A percentile compares a stretch with the other conserved stretches of the same genome.
Evolutionary conservation across 2,113 vertebrate genomes (phyloP).

Genomic region (Loxodonta africana): DNA sequence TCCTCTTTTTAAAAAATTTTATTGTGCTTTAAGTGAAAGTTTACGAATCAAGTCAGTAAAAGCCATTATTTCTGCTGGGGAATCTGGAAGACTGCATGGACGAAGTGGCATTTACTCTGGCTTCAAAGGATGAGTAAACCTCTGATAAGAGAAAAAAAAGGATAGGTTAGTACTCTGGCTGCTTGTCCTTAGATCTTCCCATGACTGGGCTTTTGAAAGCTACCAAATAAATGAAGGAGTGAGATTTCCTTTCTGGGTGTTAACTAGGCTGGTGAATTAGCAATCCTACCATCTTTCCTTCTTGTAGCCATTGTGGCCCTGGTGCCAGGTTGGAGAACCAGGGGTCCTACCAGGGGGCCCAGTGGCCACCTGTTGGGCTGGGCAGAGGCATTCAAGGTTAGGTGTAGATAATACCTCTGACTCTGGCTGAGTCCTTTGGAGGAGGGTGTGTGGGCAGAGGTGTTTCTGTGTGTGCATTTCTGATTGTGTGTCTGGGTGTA

Average conservation of each 20-base stretch:
- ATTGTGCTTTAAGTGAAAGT: too few relatives aligned
- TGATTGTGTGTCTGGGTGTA: neutral
- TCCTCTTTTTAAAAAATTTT: too few relatives aligned
- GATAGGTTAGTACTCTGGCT: neutral
- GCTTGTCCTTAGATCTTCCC: neutral
- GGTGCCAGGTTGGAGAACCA: conserved; percentile 31
- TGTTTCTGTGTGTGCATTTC: neutral
- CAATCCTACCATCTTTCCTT: neutral
- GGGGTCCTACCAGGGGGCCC: neutral
- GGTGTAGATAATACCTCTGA: neutral
- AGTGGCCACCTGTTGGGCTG: neutral
- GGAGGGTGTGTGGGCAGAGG: neutral
- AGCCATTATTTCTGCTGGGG: neutral
- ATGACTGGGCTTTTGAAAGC: neutral
- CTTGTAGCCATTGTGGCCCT: neutral
- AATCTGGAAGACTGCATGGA: neutral
- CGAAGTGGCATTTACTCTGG: neutral
- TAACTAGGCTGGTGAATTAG: neutral
- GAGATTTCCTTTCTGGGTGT: neutral
- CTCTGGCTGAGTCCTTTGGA: neutral
- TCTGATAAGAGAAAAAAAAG: neutral
- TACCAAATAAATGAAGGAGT: neutral
- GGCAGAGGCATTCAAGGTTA: neutral
- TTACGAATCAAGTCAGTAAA: neutral
- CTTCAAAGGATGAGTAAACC: neutral